Conservation (phyloP, 2,888 invertebrate species). For the Epinotia ramella region DNA sequence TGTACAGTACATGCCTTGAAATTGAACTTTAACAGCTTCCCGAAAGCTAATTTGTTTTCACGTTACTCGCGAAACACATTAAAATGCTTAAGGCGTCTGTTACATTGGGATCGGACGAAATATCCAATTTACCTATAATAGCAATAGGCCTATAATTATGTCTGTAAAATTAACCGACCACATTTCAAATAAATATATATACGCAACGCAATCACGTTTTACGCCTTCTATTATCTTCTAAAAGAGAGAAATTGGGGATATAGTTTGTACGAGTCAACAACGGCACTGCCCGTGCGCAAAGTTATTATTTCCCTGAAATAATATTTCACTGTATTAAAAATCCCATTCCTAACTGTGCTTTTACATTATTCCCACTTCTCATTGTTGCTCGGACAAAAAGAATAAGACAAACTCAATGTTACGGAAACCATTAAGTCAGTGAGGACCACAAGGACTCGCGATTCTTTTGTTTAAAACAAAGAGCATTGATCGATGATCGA, state of each 20-base stretch:
- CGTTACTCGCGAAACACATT: too few relatives aligned
- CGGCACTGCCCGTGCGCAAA: too few relatives aligned
- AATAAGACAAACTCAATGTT: conserved; percentile 28
- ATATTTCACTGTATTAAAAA: neutral
- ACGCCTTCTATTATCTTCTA: neutral
- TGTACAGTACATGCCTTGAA: neutral
- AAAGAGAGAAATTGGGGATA: neutral
- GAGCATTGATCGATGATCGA: conserved; percentile 37
- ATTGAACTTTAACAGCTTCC: too few relatives aligned
- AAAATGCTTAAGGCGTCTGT: too few relatives aligned
- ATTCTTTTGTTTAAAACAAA: conserved; percentile 46
- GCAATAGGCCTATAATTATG: too few relatives aligned
- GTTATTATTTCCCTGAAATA: neutral
- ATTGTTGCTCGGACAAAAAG: conserved; percentile 30
- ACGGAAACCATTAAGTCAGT: conserved; percentile 43
- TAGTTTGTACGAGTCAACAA: too few relatives aligned
- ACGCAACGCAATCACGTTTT: too few relatives aligned
- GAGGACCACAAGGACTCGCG: conserved; percentile 40
- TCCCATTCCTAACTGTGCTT: neutral
- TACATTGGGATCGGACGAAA: too few relatives aligned
- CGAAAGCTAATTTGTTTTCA: too few relatives aligned
- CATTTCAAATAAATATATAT: too few relatives aligned
- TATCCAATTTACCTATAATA: too few relatives aligned
- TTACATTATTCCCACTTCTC: neutral
- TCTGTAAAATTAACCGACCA: too few relatives aligned